Percentiles rank a stretch among this genome's conserved stretches.
phyloP scores from a whole-genome alignment of 1,140 invertebrate genomes.

The Psilanteris sp. region DNA sequence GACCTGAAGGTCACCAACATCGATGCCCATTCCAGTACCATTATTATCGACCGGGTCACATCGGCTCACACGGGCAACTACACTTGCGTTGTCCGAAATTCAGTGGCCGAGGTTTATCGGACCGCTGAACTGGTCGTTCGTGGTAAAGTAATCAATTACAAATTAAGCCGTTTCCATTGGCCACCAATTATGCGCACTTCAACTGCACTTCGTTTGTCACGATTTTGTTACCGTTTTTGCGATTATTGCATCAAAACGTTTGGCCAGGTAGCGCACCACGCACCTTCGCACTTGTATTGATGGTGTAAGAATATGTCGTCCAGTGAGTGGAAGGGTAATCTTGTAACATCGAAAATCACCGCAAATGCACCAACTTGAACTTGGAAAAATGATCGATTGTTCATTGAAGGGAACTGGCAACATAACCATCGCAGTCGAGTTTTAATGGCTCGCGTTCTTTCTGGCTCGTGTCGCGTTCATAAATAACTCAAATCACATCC shows the following conservation, averaged over 20 bases:
- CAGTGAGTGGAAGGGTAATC: slow-evolving; percentile 28
- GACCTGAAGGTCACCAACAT: slow-evolving; percentile 80
- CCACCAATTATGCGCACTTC: slow-evolving; percentile 36
- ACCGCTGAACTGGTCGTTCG: slow-evolving; percentile 84
- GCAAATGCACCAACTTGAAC: slow-evolving; percentile 6
- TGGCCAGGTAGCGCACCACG: slow-evolving; percentile 30
- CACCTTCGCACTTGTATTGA: slow-evolving; percentile 45
- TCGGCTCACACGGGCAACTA: slow-evolving; percentile 93
- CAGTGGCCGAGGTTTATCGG: slow-evolving; percentile 86
- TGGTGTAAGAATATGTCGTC: slow-evolving; percentile 11
- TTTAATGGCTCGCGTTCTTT: no score
- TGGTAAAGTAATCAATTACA: slow-evolving; percentile 80
- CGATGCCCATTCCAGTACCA: slow-evolving; percentile 92
- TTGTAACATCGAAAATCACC: slow-evolving; percentile 4
- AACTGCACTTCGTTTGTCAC: slow-evolving; percentile 50
- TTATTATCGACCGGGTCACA: slow-evolving; percentile 92
- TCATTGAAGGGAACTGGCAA: no score
- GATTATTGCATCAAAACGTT: slow-evolving; percentile 8
- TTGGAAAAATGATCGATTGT: slow-evolving; percentile 22
- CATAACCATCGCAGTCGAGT: no score
- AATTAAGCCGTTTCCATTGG: slow-evolving; percentile 16
- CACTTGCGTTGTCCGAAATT: slow-evolving; percentile 92
- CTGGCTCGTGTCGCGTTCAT: no score
- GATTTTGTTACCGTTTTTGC: slow-evolving; percentile 30
- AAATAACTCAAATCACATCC: no score